phyloP scores from a whole-genome alignment of 1,140 invertebrate genomes.

The Bombyx mori region DNA sequence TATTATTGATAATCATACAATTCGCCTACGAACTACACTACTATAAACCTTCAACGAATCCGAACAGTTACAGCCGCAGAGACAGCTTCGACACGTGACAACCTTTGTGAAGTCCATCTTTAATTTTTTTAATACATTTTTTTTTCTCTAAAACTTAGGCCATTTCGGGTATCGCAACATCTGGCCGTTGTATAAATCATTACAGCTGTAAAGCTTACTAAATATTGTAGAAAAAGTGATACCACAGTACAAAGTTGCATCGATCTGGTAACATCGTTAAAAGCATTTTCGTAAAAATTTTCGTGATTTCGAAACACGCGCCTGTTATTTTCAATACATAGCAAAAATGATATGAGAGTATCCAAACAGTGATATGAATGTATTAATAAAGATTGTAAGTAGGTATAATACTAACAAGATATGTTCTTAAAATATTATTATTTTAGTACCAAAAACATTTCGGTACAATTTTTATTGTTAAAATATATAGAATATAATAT shows the following conservation, averaged over 20 bases:
- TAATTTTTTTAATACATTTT: constrained; percentile 35
- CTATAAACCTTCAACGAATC: constrained; percentile 56
- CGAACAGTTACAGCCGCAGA: constrained; percentile 44
- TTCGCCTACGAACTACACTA: constrained; percentile 61
- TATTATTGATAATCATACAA: constrained; percentile 1
- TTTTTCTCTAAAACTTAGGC: constrained; percentile 48
- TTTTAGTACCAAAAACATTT: constrained; percentile 45
- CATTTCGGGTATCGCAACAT: constrained; percentile 14
- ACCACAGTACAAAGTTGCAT: constrained; percentile 9
- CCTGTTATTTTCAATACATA: constrained; percentile 40
- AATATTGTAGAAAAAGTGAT: constrained; percentile 10
- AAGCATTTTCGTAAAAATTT: constrained; percentile 12
- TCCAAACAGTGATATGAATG: constrained; percentile 67
- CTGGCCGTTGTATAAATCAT: constrained; percentile 8
- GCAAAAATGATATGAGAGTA: constrained; percentile 66
- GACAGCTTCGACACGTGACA: constrained; percentile 40
- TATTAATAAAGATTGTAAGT: constrained; percentile 52
- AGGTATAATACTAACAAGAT: constrained; percentile 48
- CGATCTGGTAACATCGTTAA: constrained; percentile 9
- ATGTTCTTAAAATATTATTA: constrained; percentile 62
- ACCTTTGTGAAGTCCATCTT: constrained; percentile 16
- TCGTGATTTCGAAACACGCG: constrained; percentile 52
- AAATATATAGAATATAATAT: constrained; percentile 37
- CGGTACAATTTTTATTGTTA: constrained; percentile 42
- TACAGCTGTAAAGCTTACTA: constrained; percentile 29